Evolutionary conservation across 1,140 invertebrate genomes (phyloP), one percentile per base, ranked within the genome.

Genomic region (Piezodorus guildinii): DNA sequence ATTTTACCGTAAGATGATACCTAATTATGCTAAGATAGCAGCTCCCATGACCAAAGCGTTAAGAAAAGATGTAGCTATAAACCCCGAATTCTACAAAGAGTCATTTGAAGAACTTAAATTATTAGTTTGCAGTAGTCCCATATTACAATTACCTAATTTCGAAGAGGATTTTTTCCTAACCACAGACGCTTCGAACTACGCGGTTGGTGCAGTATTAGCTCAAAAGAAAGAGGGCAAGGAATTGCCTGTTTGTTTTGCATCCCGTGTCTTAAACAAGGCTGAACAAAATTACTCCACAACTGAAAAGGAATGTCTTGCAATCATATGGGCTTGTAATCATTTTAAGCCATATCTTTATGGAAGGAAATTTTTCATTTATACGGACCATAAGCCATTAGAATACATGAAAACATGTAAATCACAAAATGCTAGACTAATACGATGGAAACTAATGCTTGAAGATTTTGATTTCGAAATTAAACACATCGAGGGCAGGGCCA

Each of bases 321-420:
- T 78, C 15, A 56, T 77, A 10, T 72, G 69, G 68, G 74, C 69
- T 0, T 77, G 65, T 67, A 70, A 63, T 74, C 76, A 71, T 70
- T 70, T 60, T 62, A 76, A 73, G 65, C 70, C 73, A 30, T 80
- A 77, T 70, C 64, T 81, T 3, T 75, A 73, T 64, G 75, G 74
- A 39, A 72, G 62, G 59, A 70, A 76, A 43, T 78, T 82, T 46
- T 16, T 3, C 14, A 46, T 46, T 5, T 16, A 46, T 16, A 4
- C 78, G 0, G 80, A 83, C 64, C 79, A 81, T 62, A 73, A 74
- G 65, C 74, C 76, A 1, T 68, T 63, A 14, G 8, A 66, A 52
- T 81, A 76, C 73, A 68, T 82, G 19, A 71, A 73, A 27, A 73
- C 66, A 8, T 71, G 72, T 1, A 77, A 74, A 67, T 69, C 76